phyloP scores from a whole-genome alignment of 2,888 invertebrate genomes.

The Apantesis nais region DNA sequence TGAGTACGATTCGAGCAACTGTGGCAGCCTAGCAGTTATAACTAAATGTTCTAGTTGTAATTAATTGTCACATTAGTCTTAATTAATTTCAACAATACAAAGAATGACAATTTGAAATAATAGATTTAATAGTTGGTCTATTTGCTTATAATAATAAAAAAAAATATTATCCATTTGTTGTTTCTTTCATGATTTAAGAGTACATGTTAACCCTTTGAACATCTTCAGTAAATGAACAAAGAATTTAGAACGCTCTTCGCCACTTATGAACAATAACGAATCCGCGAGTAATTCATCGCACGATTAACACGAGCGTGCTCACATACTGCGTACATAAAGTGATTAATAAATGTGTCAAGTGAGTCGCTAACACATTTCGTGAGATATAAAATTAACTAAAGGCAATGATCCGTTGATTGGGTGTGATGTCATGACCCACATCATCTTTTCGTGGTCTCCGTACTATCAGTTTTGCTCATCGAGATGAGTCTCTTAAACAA shows the following conservation, averaged over 20 bases:
- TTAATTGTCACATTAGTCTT: no score
- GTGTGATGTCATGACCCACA: constrained; percentile 13
- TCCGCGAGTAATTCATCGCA: constrained; percentile 1
- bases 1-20: no score
- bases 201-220: not conserved
- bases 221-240: not conserved
- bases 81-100: no score
- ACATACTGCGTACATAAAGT: constrained; percentile 6
- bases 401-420: constrained; percentile 24
- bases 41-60: no score
- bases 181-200: not conserved
- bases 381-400: constrained; percentile 16
- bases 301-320: constrained; percentile 5
- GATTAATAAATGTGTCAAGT: constrained; percentile 14
- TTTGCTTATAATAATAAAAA: not conserved
- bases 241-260: constrained; percentile 34
- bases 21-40: no score
- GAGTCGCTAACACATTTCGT: constrained; percentile 11
- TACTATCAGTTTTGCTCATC: not conserved
- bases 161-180: not conserved
- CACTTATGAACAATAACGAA: constrained; percentile 12
- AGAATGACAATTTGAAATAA: no score
- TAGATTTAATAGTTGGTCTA: not conserved
- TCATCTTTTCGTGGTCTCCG: constrained; percentile 1
- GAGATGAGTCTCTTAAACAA: not conserved